phyloP scores from a whole-genome alignment of 2,113 vertebrate species.

The Planiliza haematocheilus region DNA sequence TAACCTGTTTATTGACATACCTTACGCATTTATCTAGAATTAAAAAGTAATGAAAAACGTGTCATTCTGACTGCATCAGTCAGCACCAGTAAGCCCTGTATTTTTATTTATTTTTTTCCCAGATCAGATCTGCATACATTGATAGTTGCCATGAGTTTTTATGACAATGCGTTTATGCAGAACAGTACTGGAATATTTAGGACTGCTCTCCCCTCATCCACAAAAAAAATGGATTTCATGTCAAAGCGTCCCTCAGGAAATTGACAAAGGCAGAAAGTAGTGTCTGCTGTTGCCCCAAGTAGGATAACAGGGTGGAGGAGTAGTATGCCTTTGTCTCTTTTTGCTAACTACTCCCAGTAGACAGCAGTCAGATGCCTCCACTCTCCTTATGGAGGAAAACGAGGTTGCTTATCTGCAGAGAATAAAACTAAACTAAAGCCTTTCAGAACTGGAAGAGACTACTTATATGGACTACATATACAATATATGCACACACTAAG shows the following conservation, averaged over 20 bases:
- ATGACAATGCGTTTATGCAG: slow-evolving; percentile 51
- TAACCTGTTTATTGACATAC: too few relatives aligned
- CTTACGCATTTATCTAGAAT: too few relatives aligned
- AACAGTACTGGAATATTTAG: slow-evolving; percentile 50
- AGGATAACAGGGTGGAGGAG: slow-evolving; percentile 61
- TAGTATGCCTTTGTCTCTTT: slow-evolving; percentile 52
- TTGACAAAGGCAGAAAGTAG: slow-evolving; percentile 61
- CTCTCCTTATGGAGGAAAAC: slow-evolving; percentile 48
- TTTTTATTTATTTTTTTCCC: too few relatives aligned
- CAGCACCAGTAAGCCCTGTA: background rate
- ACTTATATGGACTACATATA: slow-evolving; percentile 12
- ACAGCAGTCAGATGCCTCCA: slow-evolving; percentile 50
- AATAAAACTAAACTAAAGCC: slow-evolving; percentile 43
- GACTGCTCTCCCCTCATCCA: slow-evolving; percentile 54
- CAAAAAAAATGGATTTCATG: slow-evolving; percentile 63
- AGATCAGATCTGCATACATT: slow-evolving; percentile 20
- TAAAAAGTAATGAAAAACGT: background rate
- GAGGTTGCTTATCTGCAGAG: slow-evolving; percentile 56
- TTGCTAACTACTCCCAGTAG: slow-evolving; percentile 69
- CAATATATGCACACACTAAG: background rate
- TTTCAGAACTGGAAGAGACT: slow-evolving; percentile 15
- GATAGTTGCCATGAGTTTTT: slow-evolving; percentile 34
- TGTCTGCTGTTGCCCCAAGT: slow-evolving; percentile 60
- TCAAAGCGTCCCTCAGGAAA: slow-evolving; percentile 64
- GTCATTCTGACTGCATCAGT: slow-evolving; percentile 1